These are phyloP conservation scores for Trichoplusia ni DNA, from an alignment of 1,140 invertebrate genomes.

Conservation along the genomic window DNA sequence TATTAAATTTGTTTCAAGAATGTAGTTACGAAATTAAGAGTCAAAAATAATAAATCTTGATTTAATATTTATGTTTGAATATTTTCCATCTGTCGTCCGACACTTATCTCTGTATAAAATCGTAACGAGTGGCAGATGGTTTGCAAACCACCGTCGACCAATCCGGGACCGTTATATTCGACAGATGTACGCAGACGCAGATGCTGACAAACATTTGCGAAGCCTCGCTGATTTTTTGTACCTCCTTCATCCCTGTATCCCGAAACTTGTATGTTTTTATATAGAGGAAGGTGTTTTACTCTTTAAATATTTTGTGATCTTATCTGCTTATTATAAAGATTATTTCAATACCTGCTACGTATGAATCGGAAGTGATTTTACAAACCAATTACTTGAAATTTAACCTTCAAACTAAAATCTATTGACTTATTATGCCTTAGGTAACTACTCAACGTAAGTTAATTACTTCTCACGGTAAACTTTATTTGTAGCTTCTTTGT, in stretches of 20 bases:
- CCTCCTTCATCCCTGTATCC: background rate
- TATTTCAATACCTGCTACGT: no score
- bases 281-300: background rate
- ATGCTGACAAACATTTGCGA: conserved; percentile 21
- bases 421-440: no score
- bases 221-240: background rate
- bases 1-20: background rate
- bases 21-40: no score
- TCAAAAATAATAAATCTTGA: background rate
- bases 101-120: conserved; percentile 43
- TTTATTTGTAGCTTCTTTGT: no score
- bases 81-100: conserved; percentile 40
- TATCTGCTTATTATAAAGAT: no score
- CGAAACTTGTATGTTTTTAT: background rate
- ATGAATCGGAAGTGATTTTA: no score
- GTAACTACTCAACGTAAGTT: no score
- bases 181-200: conserved; percentile 45
- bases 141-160: conserved; percentile 30
- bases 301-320: no score
- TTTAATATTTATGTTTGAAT: background rate
- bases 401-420: no score
- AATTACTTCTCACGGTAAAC: no score
- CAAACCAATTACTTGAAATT: no score
- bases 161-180: conserved; percentile 32
- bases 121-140: conserved; percentile 48